Conservation (phyloP, 2,113 vertebrate species). For the Bos indicus region DNA sequence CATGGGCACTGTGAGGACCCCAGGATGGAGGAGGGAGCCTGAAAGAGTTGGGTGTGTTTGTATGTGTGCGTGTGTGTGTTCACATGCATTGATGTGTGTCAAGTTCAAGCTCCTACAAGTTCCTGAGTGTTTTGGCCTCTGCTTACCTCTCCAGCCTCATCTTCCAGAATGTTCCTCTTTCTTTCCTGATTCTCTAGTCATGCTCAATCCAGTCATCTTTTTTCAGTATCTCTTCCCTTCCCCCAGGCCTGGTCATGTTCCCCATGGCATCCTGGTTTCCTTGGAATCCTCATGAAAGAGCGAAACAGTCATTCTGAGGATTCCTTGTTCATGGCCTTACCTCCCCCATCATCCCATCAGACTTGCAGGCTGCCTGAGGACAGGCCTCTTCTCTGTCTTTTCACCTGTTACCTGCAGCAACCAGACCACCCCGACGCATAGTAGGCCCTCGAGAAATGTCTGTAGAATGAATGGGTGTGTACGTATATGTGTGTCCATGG, state of each 20-base stretch:
- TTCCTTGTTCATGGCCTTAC: neutral
- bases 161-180: neutral
- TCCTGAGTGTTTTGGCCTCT: neutral
- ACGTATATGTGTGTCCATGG: neutral
- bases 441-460: neutral
- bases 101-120: neutral
- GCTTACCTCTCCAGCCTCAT: neutral
- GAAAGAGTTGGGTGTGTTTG: neutral
- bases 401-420: neutral
- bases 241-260: neutral
- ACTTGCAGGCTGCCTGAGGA: neutral
- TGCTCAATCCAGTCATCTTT: neutral
- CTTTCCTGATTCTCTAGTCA: neutral
- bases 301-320: neutral
- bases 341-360: neutral
- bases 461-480: neutral
- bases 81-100: accelerated
- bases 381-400: neutral
- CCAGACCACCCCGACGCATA: neutral
- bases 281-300: neutral
- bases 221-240: neutral
- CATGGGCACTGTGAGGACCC: neutral
- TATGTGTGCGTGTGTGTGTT: too few relatives aligned
- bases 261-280: neutral
- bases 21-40: neutral